Percentiles rank a stretch among this genome's conserved stretches.
Evolutionary conservation across 2,113 vertebrate species (phyloP).

Genomic region (Amazona guildingii): DNA sequence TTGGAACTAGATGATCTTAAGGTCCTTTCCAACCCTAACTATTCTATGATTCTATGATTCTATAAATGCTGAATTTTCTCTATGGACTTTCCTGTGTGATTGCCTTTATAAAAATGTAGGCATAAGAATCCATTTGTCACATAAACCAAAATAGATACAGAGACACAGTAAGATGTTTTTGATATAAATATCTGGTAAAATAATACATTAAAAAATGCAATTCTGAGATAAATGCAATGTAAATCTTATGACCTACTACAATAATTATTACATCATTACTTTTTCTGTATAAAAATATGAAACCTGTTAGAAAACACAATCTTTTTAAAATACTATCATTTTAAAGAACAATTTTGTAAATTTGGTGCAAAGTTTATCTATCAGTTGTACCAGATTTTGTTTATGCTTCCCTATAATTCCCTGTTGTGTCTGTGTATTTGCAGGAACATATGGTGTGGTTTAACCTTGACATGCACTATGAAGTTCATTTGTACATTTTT

Average conservation of each 20-base stretch:
- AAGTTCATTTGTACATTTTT: neutral
- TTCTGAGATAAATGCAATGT: neutral
- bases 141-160: neutral
- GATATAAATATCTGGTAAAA: neutral
- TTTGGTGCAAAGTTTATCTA: neutral
- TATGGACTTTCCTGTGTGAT: neutral
- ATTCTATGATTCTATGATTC: too few relatives aligned
- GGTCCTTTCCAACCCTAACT: too few relatives aligned
- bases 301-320: neutral
- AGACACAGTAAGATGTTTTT: neutral
- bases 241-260: neutral
- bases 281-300: neutral
- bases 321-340: neutral
- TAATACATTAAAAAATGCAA: neutral
- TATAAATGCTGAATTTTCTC: neutral
- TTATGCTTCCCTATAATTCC: neutral
- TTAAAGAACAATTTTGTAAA: neutral
- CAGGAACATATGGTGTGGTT: conserved; percentile 15
- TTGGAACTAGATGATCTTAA: too few relatives aligned
- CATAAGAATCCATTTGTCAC: neutral
- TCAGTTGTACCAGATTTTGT: conserved; percentile 7
- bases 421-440: neutral
- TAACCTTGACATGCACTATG: conserved; percentile 24
- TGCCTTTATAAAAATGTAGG: neutral
- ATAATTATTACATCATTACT: neutral